Evolutionary conservation across 2,888 invertebrate genomes (phyloP), one percentile per base, ranked within the genome.

Genomic region (Himalopsyche japonica): DNA sequence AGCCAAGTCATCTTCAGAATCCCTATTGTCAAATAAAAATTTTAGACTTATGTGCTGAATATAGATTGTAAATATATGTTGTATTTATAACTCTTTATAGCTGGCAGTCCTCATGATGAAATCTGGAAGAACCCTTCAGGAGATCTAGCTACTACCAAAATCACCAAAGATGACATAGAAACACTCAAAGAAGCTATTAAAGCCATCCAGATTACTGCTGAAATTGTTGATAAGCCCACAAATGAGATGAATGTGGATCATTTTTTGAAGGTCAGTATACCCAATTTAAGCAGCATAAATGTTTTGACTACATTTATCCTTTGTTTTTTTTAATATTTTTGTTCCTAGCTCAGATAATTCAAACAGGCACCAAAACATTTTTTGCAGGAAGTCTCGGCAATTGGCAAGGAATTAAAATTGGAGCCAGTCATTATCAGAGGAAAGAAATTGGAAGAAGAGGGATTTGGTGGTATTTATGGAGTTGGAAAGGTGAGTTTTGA

Each of bases 381-480:
- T 8, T 76, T 84, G 49, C 89, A 95, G 95, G 96, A 96, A 91
- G 93, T 96, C 0, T 90, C 92, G 88, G 89, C 90, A 82, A 93
- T 97, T 70, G 96, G 94, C 0, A 90, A 92, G 32, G 92, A 94
- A 57, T 90, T 97, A 4, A 93, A 94, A 80, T 93, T 97, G 10
- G 91, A 91, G 80, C 95, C 96, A 0, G 92, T 92, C 1, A 92
- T 97, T 3, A 96, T 98, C 88, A 93, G 95, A 18, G 98, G 97
- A 0, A 95, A 96, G 88, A 97, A 97, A 88, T 90, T 98, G 81
- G 91, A 92, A 6, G 92, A 93, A 32, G 93, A 93, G 85, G 98
- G 98, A 43, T 95, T 98, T 91, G 97, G 98, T 47, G 98, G 97
- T 3, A 93, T 97, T 81, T 97, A 97, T 91, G 96, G 96, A 79